Percentiles rank a stretch among this genome's conserved stretches.
Evolutionary conservation across 2,888 invertebrate species (phyloP).

Genomic region (Hirtodrosophila alboralis): DNA sequence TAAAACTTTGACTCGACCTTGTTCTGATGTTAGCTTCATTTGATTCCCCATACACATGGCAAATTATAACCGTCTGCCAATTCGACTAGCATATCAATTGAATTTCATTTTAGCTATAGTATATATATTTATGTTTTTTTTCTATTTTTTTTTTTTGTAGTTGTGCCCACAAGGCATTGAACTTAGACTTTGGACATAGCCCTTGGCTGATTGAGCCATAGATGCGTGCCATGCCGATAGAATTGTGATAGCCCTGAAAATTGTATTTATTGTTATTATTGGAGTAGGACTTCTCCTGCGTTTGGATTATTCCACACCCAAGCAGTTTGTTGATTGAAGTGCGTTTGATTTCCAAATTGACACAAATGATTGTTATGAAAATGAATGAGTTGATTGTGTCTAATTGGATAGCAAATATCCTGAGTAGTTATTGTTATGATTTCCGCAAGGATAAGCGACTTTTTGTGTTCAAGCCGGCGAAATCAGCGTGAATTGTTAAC

Average conservation of each 20-base stretch:
- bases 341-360: constrained; percentile 42
- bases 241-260: constrained; percentile 42
- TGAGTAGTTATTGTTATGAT: constrained; percentile 50
- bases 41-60: constrained; percentile 37
- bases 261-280: constrained; percentile 64
- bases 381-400: constrained; percentile 56
- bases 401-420: constrained; percentile 55
- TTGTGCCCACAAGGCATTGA: constrained; percentile 39
- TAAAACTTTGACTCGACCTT: constrained; percentile 51
- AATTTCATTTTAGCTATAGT: constrained; percentile 42
- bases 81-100: constrained; percentile 70
- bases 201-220: constrained; percentile 49
- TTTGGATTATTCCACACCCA: background rate
- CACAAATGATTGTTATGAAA: constrained; percentile 45
- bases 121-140: constrained; percentile 47
- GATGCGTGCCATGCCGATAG: constrained; percentile 16
- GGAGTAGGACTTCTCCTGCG: constrained; percentile 22
- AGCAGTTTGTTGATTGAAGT: constrained; percentile 35
- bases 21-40: constrained; percentile 4
- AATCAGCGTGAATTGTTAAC: constrained; percentile 15
- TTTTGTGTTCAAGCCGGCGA: constrained; percentile 2
- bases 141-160: too few species aligned
- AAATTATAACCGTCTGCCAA: constrained; percentile 71
- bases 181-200: constrained; percentile 28
- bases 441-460: constrained; percentile 20